phyloP scores from a whole-genome alignment of 2,888 invertebrate genomes.

The Coenonympha glycerion region DNA sequence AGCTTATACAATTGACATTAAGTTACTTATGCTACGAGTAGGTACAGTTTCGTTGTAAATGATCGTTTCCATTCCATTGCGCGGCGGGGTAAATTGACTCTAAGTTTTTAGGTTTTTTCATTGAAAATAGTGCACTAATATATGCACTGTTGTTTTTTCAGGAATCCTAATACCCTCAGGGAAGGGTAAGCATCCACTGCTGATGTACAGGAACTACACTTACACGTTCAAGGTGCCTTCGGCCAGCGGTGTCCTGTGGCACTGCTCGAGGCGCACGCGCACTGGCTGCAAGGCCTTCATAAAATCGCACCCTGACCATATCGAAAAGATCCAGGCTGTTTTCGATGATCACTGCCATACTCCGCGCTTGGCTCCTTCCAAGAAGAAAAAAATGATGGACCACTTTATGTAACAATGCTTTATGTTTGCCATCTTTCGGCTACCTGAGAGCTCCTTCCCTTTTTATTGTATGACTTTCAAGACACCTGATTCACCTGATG shows the following conservation, averaged over 20 bases:
- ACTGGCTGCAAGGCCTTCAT: constrained; percentile 58
- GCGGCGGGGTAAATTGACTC: no score
- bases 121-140: not conserved
- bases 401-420: not conserved
- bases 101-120: no score
- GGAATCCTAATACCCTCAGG: constrained; percentile 51
- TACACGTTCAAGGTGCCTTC: constrained; percentile 52
- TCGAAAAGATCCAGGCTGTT: constrained; percentile 36
- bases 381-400: not conserved
- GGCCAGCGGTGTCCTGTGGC: constrained; percentile 47
- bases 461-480: no score
- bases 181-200: constrained; percentile 53
- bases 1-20: no score
- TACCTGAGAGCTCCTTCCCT: not conserved
- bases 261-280: constrained; percentile 50
- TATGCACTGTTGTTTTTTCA: constrained; percentile 30
- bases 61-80: no score
- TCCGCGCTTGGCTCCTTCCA: constrained; percentile 18
- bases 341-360: constrained; percentile 45
- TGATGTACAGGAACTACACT: constrained; percentile 48
- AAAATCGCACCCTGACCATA: constrained; percentile 39
- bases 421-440: not conserved
- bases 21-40: no score
- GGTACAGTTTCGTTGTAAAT: no score
- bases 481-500: no score